These are phyloP conservation scores for Catharus ustulatus DNA, from an alignment of 2,797 vertebrate species.

Conservation along the genomic window DNA sequence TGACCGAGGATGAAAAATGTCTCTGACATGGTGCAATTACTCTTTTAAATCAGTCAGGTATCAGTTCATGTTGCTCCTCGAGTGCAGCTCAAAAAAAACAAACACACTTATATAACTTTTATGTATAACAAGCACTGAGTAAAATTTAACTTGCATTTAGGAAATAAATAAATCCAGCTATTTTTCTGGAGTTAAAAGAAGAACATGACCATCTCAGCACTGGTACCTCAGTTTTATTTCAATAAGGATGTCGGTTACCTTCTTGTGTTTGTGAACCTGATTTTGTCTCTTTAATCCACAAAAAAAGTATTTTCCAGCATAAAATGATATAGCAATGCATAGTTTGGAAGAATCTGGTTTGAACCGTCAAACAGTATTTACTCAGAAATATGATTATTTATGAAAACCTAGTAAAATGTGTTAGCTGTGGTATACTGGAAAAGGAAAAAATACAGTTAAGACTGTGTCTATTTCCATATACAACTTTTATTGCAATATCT, in stretches of 20 bases:
- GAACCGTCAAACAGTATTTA: neutral
- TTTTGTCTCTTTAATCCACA: neutral
- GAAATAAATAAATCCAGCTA: neutral
- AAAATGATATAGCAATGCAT: neutral
- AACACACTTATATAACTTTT: neutral
- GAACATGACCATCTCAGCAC: neutral
- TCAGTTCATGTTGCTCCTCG: neutral
- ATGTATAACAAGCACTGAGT: neutral
- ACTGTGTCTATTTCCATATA: conserved; percentile 53
- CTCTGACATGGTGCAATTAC: neutral
- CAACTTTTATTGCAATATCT: conserved; percentile 65
- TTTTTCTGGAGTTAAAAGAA: neutral
- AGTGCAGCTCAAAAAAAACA: neutral
- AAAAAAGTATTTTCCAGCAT: neutral
- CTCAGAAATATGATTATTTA: neutral
- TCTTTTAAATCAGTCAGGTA: neutral
- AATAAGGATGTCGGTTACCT: accelerated
- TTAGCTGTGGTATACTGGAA: neutral
- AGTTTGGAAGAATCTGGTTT: neutral
- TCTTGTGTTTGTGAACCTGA: neutral
- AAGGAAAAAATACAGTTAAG: conserved; percentile 42
- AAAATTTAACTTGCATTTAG: neutral
- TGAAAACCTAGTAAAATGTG: neutral
- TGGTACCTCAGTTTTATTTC: neutral
- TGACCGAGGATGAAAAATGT: neutral